These are phyloP conservation scores for Lates japonicus DNA, from an alignment of 2,797 vertebrate genomes.

Conservation along the genomic window DNA sequence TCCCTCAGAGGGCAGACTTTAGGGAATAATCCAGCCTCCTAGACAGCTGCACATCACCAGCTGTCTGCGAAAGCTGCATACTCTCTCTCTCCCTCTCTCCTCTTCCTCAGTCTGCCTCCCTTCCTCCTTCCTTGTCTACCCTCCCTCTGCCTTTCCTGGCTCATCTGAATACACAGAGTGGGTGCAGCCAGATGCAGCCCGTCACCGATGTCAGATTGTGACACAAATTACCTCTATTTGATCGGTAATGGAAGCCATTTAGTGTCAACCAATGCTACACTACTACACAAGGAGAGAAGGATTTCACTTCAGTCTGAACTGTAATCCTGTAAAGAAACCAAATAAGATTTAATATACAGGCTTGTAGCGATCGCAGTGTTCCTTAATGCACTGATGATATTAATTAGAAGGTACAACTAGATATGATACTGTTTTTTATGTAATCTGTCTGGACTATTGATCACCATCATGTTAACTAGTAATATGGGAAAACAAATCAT, in stretches of 20 bases:
- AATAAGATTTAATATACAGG: slow-evolving; percentile 41
- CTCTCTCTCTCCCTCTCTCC: slow-evolving; percentile 41
- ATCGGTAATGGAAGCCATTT: slow-evolving; percentile 83
- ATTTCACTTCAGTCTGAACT: slow-evolving; percentile 48
- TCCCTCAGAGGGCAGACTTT: slow-evolving; percentile 75
- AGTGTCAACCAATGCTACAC: slow-evolving; percentile 64
- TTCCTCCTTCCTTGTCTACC: slow-evolving; percentile 54
- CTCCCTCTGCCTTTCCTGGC: slow-evolving; percentile 59
- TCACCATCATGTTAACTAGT: neutral
- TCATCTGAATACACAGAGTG: slow-evolving; percentile 73
- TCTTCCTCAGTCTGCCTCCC: slow-evolving; percentile 59
- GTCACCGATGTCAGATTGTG: slow-evolving; percentile 84
- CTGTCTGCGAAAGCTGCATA: slow-evolving; percentile 74
- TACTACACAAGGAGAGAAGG: slow-evolving; percentile 53
- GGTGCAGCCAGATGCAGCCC: slow-evolving; percentile 69
- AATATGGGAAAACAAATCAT: neutral
- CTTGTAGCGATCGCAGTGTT: neutral
- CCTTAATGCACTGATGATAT: neutral
- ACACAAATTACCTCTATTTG: slow-evolving; percentile 84
- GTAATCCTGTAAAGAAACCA: slow-evolving; percentile 41
- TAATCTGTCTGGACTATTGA: neutral
- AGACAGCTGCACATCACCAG: slow-evolving; percentile 81
- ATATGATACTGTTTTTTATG: slow-evolving; percentile 12
- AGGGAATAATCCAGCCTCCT: slow-evolving; percentile 77
- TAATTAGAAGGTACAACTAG: slow-evolving; percentile 3